Conservation (phyloP, 2,888 invertebrate species). For the Pollenia angustigena region DNA sequence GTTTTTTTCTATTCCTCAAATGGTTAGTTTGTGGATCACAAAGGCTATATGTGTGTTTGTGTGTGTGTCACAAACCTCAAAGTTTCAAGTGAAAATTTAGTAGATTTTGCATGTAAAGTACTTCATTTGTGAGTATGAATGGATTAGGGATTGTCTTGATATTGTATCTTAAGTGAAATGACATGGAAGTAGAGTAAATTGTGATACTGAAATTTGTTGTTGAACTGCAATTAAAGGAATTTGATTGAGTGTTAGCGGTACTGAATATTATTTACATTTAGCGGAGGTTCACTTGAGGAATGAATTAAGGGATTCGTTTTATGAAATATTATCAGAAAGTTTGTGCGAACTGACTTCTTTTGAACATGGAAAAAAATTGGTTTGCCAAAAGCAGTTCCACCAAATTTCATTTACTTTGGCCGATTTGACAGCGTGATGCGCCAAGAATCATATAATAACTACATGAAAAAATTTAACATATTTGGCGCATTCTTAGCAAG, state of each 20-base stretch:
- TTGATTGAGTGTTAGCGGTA: not conserved
- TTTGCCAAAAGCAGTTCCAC: too few species aligned
- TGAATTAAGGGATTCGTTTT: too few species aligned
- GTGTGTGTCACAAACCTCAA: constrained; percentile 3
- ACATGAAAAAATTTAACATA: too few species aligned
- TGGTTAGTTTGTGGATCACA: not conserved
- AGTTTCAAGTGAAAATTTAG: constrained; percentile 15
- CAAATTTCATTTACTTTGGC: too few species aligned
- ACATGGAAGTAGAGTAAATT: not conserved
- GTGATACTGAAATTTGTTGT: constrained; percentile 10
- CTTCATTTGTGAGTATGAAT: constrained; percentile 51
- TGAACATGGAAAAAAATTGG: too few species aligned
- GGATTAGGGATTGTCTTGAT: not conserved
- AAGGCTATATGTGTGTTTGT: not conserved
- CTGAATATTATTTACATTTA: constrained; percentile 2
- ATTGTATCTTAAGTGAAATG: not conserved
- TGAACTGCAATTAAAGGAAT: constrained; percentile 19
- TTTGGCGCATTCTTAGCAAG: too few species aligned
- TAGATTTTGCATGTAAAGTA: constrained; percentile 51
- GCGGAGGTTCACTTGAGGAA: too few species aligned
- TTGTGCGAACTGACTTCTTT: too few species aligned
- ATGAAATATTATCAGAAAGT: not conserved
- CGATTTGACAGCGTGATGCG: too few species aligned
- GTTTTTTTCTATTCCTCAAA: not conserved
- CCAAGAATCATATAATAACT: too few species aligned